Conservation (phyloP, 2,797 vertebrate species). For the Psittacula derbiana region DNA sequence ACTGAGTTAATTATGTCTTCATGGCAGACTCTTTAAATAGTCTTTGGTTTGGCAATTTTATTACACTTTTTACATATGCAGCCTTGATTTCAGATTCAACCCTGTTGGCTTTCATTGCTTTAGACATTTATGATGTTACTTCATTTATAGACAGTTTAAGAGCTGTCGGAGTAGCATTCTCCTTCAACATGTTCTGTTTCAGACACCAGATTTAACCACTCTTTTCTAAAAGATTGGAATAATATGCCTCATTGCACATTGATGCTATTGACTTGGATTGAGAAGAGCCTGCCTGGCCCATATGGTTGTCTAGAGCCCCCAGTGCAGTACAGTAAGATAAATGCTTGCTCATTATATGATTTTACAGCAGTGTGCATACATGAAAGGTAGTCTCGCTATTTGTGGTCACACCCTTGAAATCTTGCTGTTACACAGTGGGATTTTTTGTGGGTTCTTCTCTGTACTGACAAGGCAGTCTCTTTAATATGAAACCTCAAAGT, state of each 20-base stretch:
- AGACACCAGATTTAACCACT: not conserved
- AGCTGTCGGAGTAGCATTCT: not conserved
- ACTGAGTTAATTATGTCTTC: constrained; percentile 8
- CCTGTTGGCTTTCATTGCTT: not conserved
- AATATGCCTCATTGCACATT: not conserved
- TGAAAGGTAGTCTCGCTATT: not conserved
- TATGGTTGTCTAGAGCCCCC: not conserved
- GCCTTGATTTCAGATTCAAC: not conserved
- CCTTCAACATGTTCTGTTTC: not conserved
- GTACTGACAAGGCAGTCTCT: not conserved
- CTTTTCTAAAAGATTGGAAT: not conserved
- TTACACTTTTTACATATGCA: not conserved
- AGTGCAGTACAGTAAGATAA: not conserved
- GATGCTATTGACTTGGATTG: not conserved
- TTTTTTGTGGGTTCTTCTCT: not conserved
- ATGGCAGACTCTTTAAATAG: not conserved
- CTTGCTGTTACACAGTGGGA: not conserved
- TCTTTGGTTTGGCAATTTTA: constrained; percentile 8
- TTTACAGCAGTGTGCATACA: not conserved
- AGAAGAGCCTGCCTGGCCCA: not conserved
- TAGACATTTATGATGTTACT: not conserved
- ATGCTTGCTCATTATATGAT: not conserved
- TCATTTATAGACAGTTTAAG: not conserved
- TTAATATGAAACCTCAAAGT: not conserved
- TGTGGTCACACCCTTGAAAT: not conserved